These are phyloP conservation scores for Hoplodrina blanda DNA, from an alignment of 2,888 invertebrate species.

Conservation along the genomic window DNA sequence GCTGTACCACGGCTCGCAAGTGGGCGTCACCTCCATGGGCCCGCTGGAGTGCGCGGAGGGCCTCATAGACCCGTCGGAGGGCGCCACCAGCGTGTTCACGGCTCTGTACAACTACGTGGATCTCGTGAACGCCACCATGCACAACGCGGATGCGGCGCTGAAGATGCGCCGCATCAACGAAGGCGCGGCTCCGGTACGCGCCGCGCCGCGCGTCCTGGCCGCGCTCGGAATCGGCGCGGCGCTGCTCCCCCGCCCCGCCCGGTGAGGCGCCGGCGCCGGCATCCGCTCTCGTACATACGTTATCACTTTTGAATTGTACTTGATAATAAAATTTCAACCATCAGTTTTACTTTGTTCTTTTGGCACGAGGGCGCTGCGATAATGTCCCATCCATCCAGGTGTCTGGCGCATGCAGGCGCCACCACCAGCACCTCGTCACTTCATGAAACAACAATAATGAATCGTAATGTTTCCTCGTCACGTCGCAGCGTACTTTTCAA, in stretches of 20 bases:
- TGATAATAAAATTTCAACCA: slow-evolving; percentile 1
- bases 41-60: slow-evolving; percentile 74
- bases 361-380: too few relatives aligned
- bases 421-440: too few relatives aligned
- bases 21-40: slow-evolving; percentile 83
- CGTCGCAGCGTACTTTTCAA: too few relatives aligned
- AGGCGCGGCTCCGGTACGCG: slow-evolving; percentile 7
- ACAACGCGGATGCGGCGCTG: slow-evolving; percentile 70
- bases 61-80: slow-evolving; percentile 47
- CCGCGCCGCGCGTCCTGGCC: slow-evolving; percentile 15
- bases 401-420: too few relatives aligned
- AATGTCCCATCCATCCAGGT: too few relatives aligned
- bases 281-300: not conserved
- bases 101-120: slow-evolving; percentile 75
- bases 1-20: slow-evolving; percentile 62
- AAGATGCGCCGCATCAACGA: slow-evolving; percentile 66
- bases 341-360: not conserved
- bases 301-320: slow-evolving; percentile 5
- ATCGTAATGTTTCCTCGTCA: too few relatives aligned
- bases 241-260: not conserved
- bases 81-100: slow-evolving; percentile 83
- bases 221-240: slow-evolving; percentile 8
- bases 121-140: slow-evolving; percentile 78
- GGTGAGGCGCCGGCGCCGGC: slow-evolving; percentile 11
- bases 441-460: too few relatives aligned